Evolutionary conservation across 2,888 invertebrate genomes (phyloP), one percentile per base, ranked within the genome.

Genomic region (Trissolcus brochymenae): DNA sequence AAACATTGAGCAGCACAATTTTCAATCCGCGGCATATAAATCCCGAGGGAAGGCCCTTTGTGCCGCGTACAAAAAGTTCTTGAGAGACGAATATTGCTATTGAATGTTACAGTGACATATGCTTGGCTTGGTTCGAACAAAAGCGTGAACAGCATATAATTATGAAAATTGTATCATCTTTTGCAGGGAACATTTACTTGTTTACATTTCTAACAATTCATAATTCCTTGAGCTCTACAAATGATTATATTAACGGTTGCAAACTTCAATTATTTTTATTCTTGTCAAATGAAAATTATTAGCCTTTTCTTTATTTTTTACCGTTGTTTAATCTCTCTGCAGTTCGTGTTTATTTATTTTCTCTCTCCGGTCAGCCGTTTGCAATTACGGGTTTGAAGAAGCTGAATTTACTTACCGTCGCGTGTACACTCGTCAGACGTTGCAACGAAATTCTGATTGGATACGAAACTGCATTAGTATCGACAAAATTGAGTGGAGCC

Each of bases 101-200:
- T 2, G 98, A 98, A 85, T 98, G 98, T 88, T 95, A 94, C 86
- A 96, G 95, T 86, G 97, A 97, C 86, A 95, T 81, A 95, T 95
- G 90, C 97, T 98, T 17, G 98, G 98, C 7, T 96, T 97, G 3
- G 98, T 98, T 89, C 98, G 98, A 88, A 95, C 97, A 92, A 98
- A 98, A 90, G 35, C 92, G 96, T 25, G 95, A 96, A 1, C 96
- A 97, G 84, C 98, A 98, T 87, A 95, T 35, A 35, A 35, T 35
- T 35, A 35, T 35, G 35, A 11, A 35, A 35, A 35, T 11, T 35
- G 35, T 11, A 35, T 35, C 35, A 11, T 35, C 35, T 2, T 35
- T 25, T 6, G 4, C 9, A 35, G 9, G 1, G 11, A 25, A 25
- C 25, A 25, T 25, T 25, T 25, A 25, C 4, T 25, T 25, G 25